These are phyloP conservation scores for Nylanderia fulva DNA, from an alignment of 1,140 invertebrate species.

Conservation along the genomic window DNA sequence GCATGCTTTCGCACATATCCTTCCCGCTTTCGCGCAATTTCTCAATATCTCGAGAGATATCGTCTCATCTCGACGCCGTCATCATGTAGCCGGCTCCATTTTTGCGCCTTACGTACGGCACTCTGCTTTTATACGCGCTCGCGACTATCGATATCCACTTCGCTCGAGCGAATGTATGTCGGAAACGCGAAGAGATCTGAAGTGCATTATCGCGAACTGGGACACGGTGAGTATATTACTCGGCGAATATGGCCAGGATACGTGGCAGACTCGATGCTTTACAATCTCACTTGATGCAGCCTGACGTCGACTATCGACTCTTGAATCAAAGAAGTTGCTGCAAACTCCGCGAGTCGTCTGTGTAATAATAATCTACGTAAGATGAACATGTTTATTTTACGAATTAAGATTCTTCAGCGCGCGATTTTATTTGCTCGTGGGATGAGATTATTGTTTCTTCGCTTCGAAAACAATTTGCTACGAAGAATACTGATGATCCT, in stretches of 20 bases:
- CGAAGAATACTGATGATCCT: background rate
- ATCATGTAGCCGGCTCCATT: conserved; percentile 45
- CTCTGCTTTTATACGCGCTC: conserved; percentile 39
- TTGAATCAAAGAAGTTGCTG: conserved; percentile 25
- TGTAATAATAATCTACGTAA: background rate
- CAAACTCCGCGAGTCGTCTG: background rate
- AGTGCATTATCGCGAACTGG: conserved; percentile 56
- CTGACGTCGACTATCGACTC: background rate
- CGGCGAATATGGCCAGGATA: conserved; percentile 55
- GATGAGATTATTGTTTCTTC: background rate
- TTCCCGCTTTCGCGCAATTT: conserved; percentile 59
- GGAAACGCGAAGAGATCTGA: conserved; percentile 56
- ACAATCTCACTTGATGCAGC: conserved; percentile 27
- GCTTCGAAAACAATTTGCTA: background rate
- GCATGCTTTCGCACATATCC: conserved; percentile 17
- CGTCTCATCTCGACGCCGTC: conserved; percentile 36
- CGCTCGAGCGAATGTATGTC: conserved; percentile 49
- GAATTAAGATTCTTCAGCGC: background rate
- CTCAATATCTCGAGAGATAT: conserved; percentile 38
- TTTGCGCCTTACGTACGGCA: conserved; percentile 35
- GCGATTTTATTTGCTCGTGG: background rate
- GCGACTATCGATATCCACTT: conserved; percentile 47
- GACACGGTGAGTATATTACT: conserved; percentile 54
- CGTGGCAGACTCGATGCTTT: conserved; percentile 35
- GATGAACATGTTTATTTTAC: background rate